Conservation (phyloP, 2,113 vertebrate species). For the Xiphophorus couchianus region DNA sequence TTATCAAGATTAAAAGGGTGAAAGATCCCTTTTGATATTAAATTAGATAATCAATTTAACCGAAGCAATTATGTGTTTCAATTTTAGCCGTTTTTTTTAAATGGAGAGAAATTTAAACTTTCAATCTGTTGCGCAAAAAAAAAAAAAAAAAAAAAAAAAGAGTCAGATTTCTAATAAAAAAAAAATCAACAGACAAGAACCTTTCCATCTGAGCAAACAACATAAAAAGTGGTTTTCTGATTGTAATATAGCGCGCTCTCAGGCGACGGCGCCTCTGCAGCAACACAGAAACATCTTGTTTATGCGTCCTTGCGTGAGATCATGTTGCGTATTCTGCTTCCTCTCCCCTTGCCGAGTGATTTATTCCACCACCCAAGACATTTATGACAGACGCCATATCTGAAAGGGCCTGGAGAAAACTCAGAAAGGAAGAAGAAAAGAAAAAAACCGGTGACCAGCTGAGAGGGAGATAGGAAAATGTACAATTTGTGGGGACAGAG, state of each 20-base stretch:
- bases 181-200: conserved; percentile 6
- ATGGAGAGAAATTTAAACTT: conserved; percentile 6
- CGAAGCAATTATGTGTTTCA: not conserved
- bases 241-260: conserved; percentile 7
- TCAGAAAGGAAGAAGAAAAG: not conserved
- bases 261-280: conserved; percentile 3
- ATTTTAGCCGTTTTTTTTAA: not conserved
- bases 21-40: not conserved
- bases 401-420: conserved; percentile 52
- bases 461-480: conserved; percentile 65
- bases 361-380: conserved; percentile 55
- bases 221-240: conserved; percentile 30
- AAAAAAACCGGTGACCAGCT: conserved; percentile 57
- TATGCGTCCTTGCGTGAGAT: conserved; percentile 35
- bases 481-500: conserved; percentile 34
- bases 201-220: conserved; percentile 20
- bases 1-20: conserved; percentile 11
- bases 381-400: conserved; percentile 47
- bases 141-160: not conserved
- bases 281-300: conserved; percentile 35
- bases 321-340: conserved; percentile 36
- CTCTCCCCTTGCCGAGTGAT: conserved; percentile 50
- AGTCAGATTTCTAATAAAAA: not conserved
- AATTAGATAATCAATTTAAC: conserved; percentile 10
- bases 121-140: not conserved